phyloP scores from a whole-genome alignment of 2,113 vertebrate species.

The Ammodytes dubius region DNA sequence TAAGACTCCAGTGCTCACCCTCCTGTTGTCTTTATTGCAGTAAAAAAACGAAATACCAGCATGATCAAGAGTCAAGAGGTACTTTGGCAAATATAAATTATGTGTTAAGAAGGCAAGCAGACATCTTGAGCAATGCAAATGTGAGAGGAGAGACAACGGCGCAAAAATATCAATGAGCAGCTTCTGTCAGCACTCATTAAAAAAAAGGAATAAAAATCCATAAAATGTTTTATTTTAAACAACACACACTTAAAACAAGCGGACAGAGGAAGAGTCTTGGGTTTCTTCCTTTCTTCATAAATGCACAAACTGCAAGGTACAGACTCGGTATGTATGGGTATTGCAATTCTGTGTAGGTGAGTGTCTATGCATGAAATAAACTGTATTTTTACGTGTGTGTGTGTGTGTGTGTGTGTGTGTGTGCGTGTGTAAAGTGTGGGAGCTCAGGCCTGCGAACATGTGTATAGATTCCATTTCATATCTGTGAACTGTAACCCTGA shows the following conservation, averaged over 20 bases:
- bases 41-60: slow-evolving; percentile 83
- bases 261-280: slow-evolving; percentile 78
- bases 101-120: slow-evolving; percentile 81
- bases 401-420: slow-evolving; percentile 10
- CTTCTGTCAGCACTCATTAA: slow-evolving; percentile 82
- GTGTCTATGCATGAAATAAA: slow-evolving; percentile 34
- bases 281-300: slow-evolving; percentile 64
- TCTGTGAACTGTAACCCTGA: slow-evolving; percentile 57
- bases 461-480: slow-evolving; percentile 49
- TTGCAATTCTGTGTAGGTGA: slow-evolving; percentile 42
- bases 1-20: slow-evolving; percentile 80
- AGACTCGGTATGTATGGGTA: slow-evolving; percentile 50
- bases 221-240: slow-evolving; percentile 97
- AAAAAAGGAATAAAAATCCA: slow-evolving; percentile 94
- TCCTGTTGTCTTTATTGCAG: slow-evolving; percentile 80
- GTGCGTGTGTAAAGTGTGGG: slow-evolving; percentile 43
- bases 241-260: slow-evolving; percentile 93
- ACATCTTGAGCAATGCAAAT: slow-evolving; percentile 64
- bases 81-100: slow-evolving; percentile 85
- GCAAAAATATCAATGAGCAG: slow-evolving; percentile 86
- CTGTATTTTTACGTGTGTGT: slow-evolving; percentile 23
- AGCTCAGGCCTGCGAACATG: slow-evolving; percentile 34
- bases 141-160: slow-evolving; percentile 56
- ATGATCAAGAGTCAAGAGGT: slow-evolving; percentile 80
- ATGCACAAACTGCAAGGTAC: slow-evolving; percentile 55